Conservation (phyloP, 2,888 invertebrate genomes). For the Arge pagana region DNA sequence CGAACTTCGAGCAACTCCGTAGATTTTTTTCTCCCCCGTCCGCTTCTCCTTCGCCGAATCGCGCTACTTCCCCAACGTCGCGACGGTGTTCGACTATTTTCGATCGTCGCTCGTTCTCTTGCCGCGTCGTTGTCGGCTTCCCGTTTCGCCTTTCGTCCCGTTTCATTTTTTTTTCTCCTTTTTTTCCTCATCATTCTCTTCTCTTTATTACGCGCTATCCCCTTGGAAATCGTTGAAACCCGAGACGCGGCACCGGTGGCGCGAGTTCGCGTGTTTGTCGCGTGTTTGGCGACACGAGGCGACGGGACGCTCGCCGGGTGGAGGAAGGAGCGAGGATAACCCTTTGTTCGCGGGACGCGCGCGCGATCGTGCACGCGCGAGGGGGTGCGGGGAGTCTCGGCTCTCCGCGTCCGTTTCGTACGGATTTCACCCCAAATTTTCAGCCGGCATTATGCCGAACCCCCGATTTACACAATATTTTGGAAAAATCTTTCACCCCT, state of each 20-base stretch:
- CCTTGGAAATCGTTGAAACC: constrained; percentile 21
- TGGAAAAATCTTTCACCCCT: constrained; percentile 53
- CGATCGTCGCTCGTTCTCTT: constrained; percentile 27
- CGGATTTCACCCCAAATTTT: constrained; percentile 48
- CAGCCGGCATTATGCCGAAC: constrained; percentile 23
- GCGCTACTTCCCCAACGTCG: not conserved
- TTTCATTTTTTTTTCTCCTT: constrained; percentile 18
- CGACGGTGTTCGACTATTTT: constrained; percentile 24
- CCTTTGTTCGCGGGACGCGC: constrained; percentile 19
- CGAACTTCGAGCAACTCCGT: too few relatives aligned
- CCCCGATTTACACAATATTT: constrained; percentile 59
- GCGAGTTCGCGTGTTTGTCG: not conserved
- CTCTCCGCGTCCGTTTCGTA: constrained; percentile 35
- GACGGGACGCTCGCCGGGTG: constrained; percentile 4
- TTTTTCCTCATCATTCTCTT: constrained; percentile 24
- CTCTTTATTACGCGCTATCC: constrained; percentile 31
- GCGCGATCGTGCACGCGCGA: constrained; percentile 16
- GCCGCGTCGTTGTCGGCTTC: constrained; percentile 5
- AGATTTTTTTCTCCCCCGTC: constrained; percentile 15
- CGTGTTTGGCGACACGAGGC: too few relatives aligned
- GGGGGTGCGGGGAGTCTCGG: constrained; percentile 13
- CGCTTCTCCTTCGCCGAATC: constrained; percentile 16
- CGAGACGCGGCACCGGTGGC: constrained; percentile 30
- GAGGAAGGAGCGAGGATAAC: not conserved
- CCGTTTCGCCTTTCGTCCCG: constrained; percentile 16